Evolutionary conservation across 1,140 invertebrate genomes (phyloP), one percentile per base, ranked within the genome.

Genomic region (Drosophila auraria): DNA sequence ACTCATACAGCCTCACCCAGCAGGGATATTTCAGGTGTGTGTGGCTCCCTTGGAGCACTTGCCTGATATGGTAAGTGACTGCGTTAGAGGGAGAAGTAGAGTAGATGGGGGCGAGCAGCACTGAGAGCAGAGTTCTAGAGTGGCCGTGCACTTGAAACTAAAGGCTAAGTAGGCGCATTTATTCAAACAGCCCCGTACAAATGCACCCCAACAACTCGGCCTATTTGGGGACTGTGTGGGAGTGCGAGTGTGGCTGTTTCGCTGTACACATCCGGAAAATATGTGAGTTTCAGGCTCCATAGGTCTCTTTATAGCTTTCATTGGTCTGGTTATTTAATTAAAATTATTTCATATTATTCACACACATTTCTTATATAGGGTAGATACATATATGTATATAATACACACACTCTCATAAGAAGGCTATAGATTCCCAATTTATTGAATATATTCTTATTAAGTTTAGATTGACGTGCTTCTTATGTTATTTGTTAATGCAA

Each of bases 101-200:
- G 33, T 4, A 38, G 40, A 20, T 27, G 17, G 25, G 30, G 36
- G 15, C 12, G 51, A 49, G 38, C n/a, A 27, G 30, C 27, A 49
- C 25, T n/a, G 44, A 50, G 45, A 25, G 20, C 54, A 54, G 33
- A 57, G 70, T 60, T 73, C 68, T 49, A 50, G 45, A 47, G 47
- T 51, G 69, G 76, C 65, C 53, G 33, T 61, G 66, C 76, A 63
- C 76, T 78, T 79, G 76, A 71, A 79, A 78, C 65, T 79, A 58
- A 78, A 78, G 76, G 76, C 75, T 79, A 78, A 79, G 76, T 79
- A 79, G 64, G 65, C 51, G 65, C 58, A 64, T 71, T 79, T 68
- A 62, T 45, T 63, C 60, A 71, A 78, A 79, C 75, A 71, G 54
- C 53, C 71, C 51, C 58, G 36, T 47, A 70, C 64, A 66, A 66